A percentile compares a stretch with the other conserved stretches of the same genome.
These are phyloP conservation scores for Dicyrtoma fusca DNA, from an alignment of 2,888 invertebrate genomes.

Conservation along the genomic window DNA sequence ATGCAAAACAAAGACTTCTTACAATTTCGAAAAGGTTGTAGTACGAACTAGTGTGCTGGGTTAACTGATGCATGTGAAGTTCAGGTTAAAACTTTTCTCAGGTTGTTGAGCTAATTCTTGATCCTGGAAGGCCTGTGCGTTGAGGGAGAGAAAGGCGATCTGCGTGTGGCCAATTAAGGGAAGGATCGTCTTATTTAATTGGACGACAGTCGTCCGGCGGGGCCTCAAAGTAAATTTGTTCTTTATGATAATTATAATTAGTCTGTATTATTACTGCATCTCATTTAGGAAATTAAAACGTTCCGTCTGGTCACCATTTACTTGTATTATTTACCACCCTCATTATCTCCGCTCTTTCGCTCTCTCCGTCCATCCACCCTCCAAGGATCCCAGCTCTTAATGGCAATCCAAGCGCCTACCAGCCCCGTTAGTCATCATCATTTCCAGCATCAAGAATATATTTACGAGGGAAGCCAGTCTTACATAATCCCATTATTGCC, in stretches of 20 bases:
- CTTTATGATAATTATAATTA: slow-evolving; percentile 43
- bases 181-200: slow-evolving; percentile 38
- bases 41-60: too few species aligned
- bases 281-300: slow-evolving; percentile 44
- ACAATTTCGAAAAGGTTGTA: too few species aligned
- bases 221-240: slow-evolving; percentile 32
- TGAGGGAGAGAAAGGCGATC: slow-evolving; percentile 21
- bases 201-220: slow-evolving; percentile 26
- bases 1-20: too few species aligned
- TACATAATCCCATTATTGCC: too few species aligned
- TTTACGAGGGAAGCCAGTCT: too few species aligned
- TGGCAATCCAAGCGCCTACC: too few species aligned
- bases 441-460: too few species aligned
- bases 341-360: slow-evolving; percentile 28
- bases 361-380: background rate
- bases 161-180: slow-evolving; percentile 43
- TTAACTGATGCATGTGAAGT: too few species aligned
- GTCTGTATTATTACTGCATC: slow-evolving; percentile 39
- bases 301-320: slow-evolving; percentile 16
- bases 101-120: slow-evolving; percentile 26
- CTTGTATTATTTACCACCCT: slow-evolving; percentile 31
- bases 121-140: slow-evolving; percentile 15
- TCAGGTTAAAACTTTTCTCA: background rate
- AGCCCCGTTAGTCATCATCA: too few species aligned
- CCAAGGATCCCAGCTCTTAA: background rate